phyloP scores from a whole-genome alignment of 2,888 invertebrate genomes.

The Allolobophora icterica region DNA sequence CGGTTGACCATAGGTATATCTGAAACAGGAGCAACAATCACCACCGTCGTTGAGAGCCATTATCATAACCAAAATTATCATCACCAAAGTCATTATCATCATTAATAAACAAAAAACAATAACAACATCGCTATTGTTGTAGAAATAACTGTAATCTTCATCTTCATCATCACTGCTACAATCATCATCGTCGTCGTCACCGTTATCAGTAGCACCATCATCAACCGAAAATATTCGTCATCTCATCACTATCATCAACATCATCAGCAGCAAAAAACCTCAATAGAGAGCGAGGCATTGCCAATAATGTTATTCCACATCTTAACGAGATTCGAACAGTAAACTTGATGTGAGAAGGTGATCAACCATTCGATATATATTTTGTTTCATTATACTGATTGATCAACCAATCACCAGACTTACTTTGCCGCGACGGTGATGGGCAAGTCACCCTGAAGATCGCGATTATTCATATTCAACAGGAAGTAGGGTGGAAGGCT shows the following conservation, averaged over 20 bases:
- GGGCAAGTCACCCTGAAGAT: conserved; percentile 24
- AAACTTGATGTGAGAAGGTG: no score
- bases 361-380: no score
- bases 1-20: conserved; percentile 31
- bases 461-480: conserved; percentile 26
- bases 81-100: not conserved
- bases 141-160: no score
- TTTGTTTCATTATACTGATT: not conserved
- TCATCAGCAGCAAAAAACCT: not conserved
- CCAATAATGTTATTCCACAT: not conserved
- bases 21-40: not conserved
- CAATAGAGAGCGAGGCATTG: not conserved
- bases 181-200: not conserved
- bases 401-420: not conserved
- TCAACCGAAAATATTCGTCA: no score
- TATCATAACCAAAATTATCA: no score
- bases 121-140: not conserved
- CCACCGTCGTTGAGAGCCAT: no score
- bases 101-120: not conserved
- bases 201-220: not conserved
- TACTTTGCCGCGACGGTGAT: conserved; percentile 36
- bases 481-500: conserved; percentile 71
- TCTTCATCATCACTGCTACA: no score
- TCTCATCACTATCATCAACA: no score
- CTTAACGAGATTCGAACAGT: not conserved